Evolutionary conservation across 2,113 vertebrate genomes (phyloP), one percentile per base, ranked within the genome.

Genomic region (Phoxinus phoxinus): DNA sequence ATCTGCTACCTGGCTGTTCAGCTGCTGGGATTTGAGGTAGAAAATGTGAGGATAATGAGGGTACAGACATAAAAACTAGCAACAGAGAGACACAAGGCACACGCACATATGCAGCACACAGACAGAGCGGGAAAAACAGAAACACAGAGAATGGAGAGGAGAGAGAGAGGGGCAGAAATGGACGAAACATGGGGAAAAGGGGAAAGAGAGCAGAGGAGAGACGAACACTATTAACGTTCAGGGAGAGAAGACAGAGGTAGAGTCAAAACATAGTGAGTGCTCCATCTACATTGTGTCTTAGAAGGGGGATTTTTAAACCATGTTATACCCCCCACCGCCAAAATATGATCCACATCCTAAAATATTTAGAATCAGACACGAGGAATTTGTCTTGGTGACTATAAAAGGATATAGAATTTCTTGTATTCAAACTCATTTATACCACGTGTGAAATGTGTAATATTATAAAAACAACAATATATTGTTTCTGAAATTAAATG

Each of bases 1-100:
- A 93, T 99, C 98, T 0, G 96, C 95, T 91, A 94, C 92, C 95
- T 97, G 98, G 96, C 95, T 96, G 96, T 96, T 91, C 92, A 96
- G 96, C 96, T 97, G 96, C 96, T 95, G 95, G 87, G 93, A 91
- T 94, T 89, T 88, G 91, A 96, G 96, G 94, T 91, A 96, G 90
- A 96, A 93, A 93, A 94, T 91, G 95, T 95, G 94, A 96, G 94
- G 95, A 96, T 94, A 94, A 94, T 94, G 94, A 95, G 95, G 93
- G 89, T 91, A 91, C 92, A 91, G 93, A 94, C 92, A 94, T 81
- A 94, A 94, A 92, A 94, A 94, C 93, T 93, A 94, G 92, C 93
- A 93, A 94, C 90, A 93, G 87, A 94, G 88, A 91, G 67, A 84
- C 56, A 83, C 44, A 86, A n/a, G 88, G 81, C 56, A 83, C 76